These are phyloP conservation scores for Climacteris rufus DNA, from an alignment of 2,113 vertebrate species.

Conservation along the genomic window DNA sequence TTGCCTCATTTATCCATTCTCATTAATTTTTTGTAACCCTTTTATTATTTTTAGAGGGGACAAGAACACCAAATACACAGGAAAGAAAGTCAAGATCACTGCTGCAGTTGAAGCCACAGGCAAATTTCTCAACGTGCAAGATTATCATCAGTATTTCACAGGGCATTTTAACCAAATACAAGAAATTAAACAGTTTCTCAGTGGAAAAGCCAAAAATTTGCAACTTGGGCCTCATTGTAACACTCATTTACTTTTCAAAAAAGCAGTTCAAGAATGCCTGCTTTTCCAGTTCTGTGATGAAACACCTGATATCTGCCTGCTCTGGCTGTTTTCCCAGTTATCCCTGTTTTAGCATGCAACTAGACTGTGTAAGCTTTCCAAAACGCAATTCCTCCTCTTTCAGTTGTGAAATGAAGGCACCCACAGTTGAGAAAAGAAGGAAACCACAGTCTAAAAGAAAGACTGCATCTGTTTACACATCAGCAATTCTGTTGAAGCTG, in stretches of 20 bases:
- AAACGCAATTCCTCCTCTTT: neutral
- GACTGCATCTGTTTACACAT: neutral
- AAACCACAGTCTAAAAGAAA: neutral
- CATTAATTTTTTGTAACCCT: neutral
- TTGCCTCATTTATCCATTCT: neutral
- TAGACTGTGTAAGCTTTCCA: neutral
- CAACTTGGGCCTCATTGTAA: neutral
- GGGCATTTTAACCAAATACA: neutral
- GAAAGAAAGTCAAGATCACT: too few relatives aligned
- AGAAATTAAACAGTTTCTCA: neutral
- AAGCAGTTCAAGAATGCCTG: neutral
- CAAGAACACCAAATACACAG: neutral
- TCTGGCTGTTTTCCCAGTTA: conserved; percentile 30
- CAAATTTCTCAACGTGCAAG: neutral
- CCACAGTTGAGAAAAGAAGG: neutral
- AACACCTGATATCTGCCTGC: neutral
- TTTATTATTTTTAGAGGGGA: neutral
- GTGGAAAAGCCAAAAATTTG: neutral
- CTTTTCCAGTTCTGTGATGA: conserved; percentile 1
- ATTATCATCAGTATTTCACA: neutral
- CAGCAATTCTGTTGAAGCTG: neutral
- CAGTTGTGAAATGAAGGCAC: neutral
- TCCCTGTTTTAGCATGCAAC: neutral
- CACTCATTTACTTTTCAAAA: neutral
- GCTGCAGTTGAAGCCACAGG: neutral